Conservation (phyloP, 1,140 invertebrate species). For the Saccostrea glomerata region DNA sequence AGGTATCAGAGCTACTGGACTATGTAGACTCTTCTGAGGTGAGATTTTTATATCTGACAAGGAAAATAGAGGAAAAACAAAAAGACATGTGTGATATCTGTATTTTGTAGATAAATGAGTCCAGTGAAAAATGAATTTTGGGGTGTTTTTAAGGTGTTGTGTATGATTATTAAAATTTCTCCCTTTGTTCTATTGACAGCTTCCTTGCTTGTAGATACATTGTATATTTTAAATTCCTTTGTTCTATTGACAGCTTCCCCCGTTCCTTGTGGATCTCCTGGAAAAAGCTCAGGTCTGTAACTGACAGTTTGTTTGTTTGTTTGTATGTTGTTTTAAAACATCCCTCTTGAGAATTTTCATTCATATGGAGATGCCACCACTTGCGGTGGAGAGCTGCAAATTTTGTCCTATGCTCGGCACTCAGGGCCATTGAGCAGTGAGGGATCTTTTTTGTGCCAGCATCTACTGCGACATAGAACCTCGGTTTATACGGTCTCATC, state of each 20-base stretch:
- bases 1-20: constrained; percentile 78
- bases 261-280: constrained; percentile 90
- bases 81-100: background rate
- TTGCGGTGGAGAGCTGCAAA: too few relatives aligned
- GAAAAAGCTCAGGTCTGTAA: constrained; percentile 84
- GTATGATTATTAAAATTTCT: background rate
- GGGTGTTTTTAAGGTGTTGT: background rate
- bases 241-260: constrained; percentile 87
- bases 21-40: constrained; percentile 79
- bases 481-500: too few relatives aligned
- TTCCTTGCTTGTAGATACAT: too few relatives aligned
- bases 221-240: too few relatives aligned
- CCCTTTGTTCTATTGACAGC: constrained; percentile 82
- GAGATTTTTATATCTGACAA: constrained; percentile 36
- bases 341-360: too few relatives aligned
- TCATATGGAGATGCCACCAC: too few relatives aligned
- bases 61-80: background rate
- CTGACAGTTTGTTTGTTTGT: too few relatives aligned
- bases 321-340: too few relatives aligned
- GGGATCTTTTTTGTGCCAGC: too few relatives aligned
- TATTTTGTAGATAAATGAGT: background rate
- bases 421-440: too few relatives aligned
- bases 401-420: too few relatives aligned
- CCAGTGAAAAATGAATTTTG: background rate
- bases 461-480: too few relatives aligned